Evolutionary conservation across 2,113 vertebrate species (phyloP).

Genomic region (Laterallus jamaicensis): DNA sequence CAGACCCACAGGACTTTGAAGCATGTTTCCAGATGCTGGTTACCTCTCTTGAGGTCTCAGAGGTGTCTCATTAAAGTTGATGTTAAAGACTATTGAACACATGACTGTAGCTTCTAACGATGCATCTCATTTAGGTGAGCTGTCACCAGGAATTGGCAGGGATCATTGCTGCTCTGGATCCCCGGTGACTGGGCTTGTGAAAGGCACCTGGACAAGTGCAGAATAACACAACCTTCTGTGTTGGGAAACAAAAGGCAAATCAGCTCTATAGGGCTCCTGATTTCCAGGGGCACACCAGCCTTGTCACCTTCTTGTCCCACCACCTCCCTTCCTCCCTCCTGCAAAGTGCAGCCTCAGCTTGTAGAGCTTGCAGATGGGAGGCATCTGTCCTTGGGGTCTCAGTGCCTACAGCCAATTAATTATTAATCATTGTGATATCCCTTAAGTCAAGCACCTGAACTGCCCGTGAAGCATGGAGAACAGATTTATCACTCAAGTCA

Average conservation of each 20-base stretch:
- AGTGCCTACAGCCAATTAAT: conserved; percentile 30
- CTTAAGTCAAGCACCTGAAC: neutral
- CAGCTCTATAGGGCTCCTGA: neutral
- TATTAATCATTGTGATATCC: conserved; percentile 39
- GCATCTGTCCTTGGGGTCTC: conserved; percentile 25
- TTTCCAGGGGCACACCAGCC: neutral
- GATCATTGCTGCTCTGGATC: neutral
- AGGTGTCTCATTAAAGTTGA: conserved; percentile 52
- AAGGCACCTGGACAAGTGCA: neutral
- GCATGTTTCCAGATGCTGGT: conserved; percentile 25
- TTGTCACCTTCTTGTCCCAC: neutral
- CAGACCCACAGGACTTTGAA: conserved; percentile 14
- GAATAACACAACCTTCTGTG: neutral
- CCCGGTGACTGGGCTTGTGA: neutral
- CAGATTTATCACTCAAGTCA: neutral
- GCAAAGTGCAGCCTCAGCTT: conserved; percentile 19
- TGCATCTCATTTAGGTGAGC: conserved; percentile 39
- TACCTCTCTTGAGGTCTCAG: conserved; percentile 32
- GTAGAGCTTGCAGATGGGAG: neutral
- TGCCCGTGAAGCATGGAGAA: neutral
- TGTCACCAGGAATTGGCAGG: neutral
- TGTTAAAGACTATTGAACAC: conserved; percentile 37
- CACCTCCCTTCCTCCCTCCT: neutral
- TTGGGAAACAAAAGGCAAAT: neutral
- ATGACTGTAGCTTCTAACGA: conserved; percentile 23